Evolutionary conservation across 2,888 invertebrate species (phyloP).

Genomic region (Elmis aenea): DNA sequence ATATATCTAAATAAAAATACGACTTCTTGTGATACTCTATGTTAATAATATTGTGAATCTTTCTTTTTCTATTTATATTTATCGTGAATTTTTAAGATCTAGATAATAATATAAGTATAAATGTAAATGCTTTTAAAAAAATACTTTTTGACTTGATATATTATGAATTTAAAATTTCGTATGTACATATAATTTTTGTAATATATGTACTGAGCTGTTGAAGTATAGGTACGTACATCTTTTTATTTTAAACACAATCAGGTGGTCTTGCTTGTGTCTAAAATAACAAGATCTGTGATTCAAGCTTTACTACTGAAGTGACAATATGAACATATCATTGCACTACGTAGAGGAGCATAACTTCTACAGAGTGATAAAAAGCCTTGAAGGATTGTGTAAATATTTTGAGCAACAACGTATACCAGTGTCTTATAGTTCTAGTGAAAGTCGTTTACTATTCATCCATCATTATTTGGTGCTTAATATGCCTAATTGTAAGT

Average conservation of each 20-base stretch:
- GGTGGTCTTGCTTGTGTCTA: too few relatives aligned
- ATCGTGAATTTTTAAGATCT: too few relatives aligned
- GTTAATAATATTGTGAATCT: conserved; percentile 7
- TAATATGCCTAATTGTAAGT: conserved; percentile 41
- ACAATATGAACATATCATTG: conserved; percentile 47
- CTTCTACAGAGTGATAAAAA: conserved; percentile 43
- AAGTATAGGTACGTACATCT: too few relatives aligned
- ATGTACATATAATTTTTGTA: too few relatives aligned
- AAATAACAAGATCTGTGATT: too few relatives aligned
- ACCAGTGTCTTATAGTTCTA: conserved; percentile 34
- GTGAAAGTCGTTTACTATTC: conserved; percentile 30
- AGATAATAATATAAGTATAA: too few relatives aligned
- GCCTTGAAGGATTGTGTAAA: conserved; percentile 42
- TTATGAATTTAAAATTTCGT: too few relatives aligned
- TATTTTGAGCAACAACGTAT: conserved; percentile 30
- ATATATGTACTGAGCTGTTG: too few relatives aligned
- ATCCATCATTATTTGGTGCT: conserved; percentile 40
- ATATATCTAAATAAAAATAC: conserved; percentile 23
- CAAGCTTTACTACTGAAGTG: conserved; percentile 41
- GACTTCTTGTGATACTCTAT: conserved; percentile 30
- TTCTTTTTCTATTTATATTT: conserved; percentile 1
- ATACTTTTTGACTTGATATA: too few relatives aligned
- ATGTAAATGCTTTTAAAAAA: too few relatives aligned
- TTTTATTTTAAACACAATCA: too few relatives aligned
- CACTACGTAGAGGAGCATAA: conserved; percentile 31